Base-by-base conservation (phyloP, 2,888 invertebrate species). In the Clanis bilineata region DNA sequence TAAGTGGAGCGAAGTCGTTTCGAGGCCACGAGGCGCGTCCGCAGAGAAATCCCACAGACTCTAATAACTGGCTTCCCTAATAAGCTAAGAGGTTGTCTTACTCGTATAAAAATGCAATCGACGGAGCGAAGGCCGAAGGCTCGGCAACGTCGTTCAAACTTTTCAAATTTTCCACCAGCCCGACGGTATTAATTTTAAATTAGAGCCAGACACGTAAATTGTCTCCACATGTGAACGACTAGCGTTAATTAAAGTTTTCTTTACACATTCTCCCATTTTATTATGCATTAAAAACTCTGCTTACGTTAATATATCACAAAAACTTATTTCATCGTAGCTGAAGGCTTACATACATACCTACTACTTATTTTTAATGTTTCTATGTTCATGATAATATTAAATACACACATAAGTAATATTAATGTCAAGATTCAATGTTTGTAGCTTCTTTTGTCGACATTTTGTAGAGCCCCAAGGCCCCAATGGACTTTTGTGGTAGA, bases 71-170 rank as follows among this genome's bases (percentile, higher is more conserved):
- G 83, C 83, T 83, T 85, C 84, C 83, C 84, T 90, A 88, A 90
- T 90, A 90, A 91, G 88, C 89, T 88, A 89, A 88, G 86, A 86
- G 89, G 86, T 85, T 87, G 87, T 88, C 85, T 86, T 86, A 74
- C 81, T 83, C 77, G 82, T 88, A 88, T 86, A 90, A 90, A 90
- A 90, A 90, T 90, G 88, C 89, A 88, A 88, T 88, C 85, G 86
- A 76, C 83, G 79, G 76, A 78, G 81, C 83, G 77, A 73, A 80
- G 82, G 82, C 83, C 74, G 77, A 73, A 80, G 82, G 82, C 83
- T 74, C 77, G 80, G 71, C 80, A 82, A 78, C 79, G 83, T 86
- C 89, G 88, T 90, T 86, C 74, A 88, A 91, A 91, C 91, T 92
- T 92, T 91, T 90, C 85, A 90, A 90, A 91, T 92, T 90, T 90